These are phyloP conservation scores for Meteorus cinctellus DNA, from an alignment of 2,888 invertebrate species.

Conservation along the genomic window DNA sequence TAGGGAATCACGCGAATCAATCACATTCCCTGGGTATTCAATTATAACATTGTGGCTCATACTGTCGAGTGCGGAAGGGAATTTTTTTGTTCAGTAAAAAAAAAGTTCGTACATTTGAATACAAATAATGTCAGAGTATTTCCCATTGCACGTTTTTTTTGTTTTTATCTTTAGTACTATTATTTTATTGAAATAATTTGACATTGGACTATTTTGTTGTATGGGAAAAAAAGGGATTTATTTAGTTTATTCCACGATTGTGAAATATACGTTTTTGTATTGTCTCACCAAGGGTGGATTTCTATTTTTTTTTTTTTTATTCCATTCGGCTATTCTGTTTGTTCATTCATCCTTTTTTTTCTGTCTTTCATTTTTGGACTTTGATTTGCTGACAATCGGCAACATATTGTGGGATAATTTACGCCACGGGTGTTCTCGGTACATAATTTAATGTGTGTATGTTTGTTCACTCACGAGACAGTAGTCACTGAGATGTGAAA, in stretches of 20 bases:
- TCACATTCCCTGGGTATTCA: slow-evolving; percentile 9
- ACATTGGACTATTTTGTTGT: too few relatives aligned
- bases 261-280: slow-evolving; percentile 8
- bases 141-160: not conserved
- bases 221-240: not conserved
- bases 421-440: slow-evolving; percentile 51
- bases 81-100: not conserved
- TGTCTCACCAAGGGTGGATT: slow-evolving; percentile 4
- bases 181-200: too few relatives aligned
- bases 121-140: not conserved
- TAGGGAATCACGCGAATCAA: slow-evolving; percentile 15
- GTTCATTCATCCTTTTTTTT: slow-evolving; percentile 7
- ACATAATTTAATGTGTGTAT: slow-evolving; percentile 54
- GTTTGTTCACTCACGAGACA: slow-evolving; percentile 60
- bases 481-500: slow-evolving; percentile 66
- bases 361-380: slow-evolving; percentile 45
- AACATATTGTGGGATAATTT: slow-evolving; percentile 69
- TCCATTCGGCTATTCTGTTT: not conserved
- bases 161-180: not conserved
- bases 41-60: slow-evolving; percentile 4
- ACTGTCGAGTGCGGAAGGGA: not conserved
- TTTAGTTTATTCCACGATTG: not conserved
- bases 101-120: not conserved
- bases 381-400: slow-evolving; percentile 61
- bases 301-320: not conserved